Evolutionary conservation across 2,888 invertebrate genomes (phyloP).

Genomic region (Thecophora atra): DNA sequence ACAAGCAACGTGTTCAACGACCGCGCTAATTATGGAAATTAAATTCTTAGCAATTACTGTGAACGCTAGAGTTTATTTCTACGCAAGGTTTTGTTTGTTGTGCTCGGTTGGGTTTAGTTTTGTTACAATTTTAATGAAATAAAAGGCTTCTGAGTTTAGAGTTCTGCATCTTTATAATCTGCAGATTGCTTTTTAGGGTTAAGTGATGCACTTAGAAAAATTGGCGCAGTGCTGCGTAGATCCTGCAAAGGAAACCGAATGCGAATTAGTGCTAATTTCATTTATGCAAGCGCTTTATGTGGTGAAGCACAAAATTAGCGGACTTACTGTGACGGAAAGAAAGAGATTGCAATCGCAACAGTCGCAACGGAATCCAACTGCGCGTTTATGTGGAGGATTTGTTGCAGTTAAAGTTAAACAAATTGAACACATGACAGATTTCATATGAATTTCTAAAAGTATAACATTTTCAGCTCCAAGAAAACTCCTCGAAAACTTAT

Average conservation of each 20-base stretch:
- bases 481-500: no score
- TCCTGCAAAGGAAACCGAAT: neutral
- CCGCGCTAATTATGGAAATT: slow-evolving; percentile 34
- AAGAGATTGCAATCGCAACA: no score
- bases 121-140: slow-evolving; percentile 11
- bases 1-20: slow-evolving; percentile 9
- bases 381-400: no score
- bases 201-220: neutral
- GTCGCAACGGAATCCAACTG: no score
- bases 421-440: no score
- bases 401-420: no score
- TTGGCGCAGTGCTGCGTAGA: neutral
- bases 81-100: neutral
- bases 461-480: no score
- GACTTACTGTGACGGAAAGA: neutral
- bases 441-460: no score
- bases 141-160: neutral
- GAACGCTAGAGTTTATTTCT: neutral
- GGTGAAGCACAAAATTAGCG: neutral
- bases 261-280: neutral
- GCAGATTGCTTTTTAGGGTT: neutral
- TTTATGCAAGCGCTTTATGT: neutral
- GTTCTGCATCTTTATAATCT: neutral
- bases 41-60: slow-evolving; percentile 21
- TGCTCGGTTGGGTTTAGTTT: neutral